phyloP scores from a whole-genome alignment of 2,113 vertebrate species.

The Saguinus midas region DNA sequence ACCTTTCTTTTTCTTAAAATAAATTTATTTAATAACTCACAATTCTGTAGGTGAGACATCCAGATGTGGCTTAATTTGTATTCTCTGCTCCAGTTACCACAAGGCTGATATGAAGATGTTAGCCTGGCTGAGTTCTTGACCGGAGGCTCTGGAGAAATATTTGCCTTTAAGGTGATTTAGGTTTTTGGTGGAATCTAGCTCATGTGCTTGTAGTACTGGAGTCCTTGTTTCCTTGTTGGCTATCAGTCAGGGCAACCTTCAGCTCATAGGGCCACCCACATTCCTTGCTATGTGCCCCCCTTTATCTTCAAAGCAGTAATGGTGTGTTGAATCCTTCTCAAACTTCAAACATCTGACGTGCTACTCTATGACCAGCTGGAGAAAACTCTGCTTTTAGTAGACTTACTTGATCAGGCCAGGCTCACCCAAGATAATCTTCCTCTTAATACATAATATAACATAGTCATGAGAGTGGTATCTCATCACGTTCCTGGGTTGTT shows the following conservation, averaged over 20 bases:
- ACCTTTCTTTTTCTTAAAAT: not conserved
- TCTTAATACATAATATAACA: not conserved
- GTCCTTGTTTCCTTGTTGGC: not conserved
- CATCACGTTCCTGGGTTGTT: not conserved
- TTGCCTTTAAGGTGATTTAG: not conserved
- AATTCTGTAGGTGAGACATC: not conserved
- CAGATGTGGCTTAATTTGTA: not conserved
- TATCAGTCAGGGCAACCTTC: not conserved
- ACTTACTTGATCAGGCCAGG: not conserved
- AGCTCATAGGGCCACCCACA: not conserved
- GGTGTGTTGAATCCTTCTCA: not conserved
- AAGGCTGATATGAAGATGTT: not conserved
- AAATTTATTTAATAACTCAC: not conserved
- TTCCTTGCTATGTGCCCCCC: not conserved
- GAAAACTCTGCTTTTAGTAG: not conserved
- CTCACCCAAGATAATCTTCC: not conserved
- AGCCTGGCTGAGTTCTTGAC: not conserved
- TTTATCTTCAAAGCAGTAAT: not conserved
- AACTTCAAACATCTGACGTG: not conserved
- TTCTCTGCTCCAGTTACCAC: not conserved
- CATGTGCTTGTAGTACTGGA: not conserved
- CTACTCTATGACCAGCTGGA: not conserved
- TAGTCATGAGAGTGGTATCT: not conserved
- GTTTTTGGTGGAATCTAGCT: not conserved
- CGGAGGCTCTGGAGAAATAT: not conserved